Percentiles rank a stretch among this genome's conserved stretches.
Evolutionary conservation across 2,888 invertebrate genomes (phyloP).

Genomic region (Vanessa cardui): DNA sequence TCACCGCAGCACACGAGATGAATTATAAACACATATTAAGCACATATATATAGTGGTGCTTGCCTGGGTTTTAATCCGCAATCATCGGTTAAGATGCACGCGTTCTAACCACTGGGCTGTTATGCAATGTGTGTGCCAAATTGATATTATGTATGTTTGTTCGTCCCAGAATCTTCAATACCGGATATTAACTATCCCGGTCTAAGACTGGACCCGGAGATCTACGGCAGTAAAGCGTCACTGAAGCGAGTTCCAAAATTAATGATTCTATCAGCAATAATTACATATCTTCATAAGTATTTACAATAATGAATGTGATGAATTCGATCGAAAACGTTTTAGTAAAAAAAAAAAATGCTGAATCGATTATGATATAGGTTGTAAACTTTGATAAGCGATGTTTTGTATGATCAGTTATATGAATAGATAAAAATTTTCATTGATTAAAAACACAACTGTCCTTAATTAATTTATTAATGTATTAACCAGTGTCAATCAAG

Average conservation of each 20-base stretch:
- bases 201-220: constrained; percentile 77
- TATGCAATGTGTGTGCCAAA: neutral
- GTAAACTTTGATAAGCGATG: neutral
- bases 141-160: constrained; percentile 8
- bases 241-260: constrained; percentile 23
- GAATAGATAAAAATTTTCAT: too few relatives aligned
- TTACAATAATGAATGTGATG: neutral
- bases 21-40: too few relatives aligned
- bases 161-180: constrained; percentile 84
- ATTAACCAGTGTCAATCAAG: too few relatives aligned
- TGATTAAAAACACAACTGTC: too few relatives aligned
- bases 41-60: too few relatives aligned
- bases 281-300: constrained; percentile 19
- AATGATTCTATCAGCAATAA: constrained; percentile 10
- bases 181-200: constrained; percentile 89
- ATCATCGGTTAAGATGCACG: too few relatives aligned
- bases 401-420: neutral
- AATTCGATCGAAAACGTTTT: neutral
- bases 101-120: too few relatives aligned
- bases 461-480: too few relatives aligned
- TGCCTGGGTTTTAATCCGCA: too few relatives aligned
- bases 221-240: constrained; percentile 50
- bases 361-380: constrained; percentile 3
- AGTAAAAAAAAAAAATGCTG: neutral
- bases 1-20: too few relatives aligned